Base-by-base conservation (phyloP, 92 coral and sea anemone species). In the Montipora capitata region DNA sequence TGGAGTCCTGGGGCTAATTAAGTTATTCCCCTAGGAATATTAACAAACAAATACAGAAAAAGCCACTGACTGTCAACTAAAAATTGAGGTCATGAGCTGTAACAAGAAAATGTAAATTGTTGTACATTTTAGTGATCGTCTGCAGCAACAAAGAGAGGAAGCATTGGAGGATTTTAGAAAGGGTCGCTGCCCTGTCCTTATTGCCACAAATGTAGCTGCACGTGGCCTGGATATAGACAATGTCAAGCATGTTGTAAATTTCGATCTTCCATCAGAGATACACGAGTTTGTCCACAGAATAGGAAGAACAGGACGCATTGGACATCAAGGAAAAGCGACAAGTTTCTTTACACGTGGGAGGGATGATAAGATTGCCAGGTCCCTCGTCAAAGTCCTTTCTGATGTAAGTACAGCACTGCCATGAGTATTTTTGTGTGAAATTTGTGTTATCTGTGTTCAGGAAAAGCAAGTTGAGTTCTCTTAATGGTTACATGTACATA, bases 131-230 rank as follows among this genome's bases (percentile, higher is more conserved):
- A 96, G 99, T 70, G 99, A 96, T 81, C 98, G 99, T 8, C 72
- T 76, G 14, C 99, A 96, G 76, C 74, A 86, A 76, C 96, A 96
- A 74, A 89, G 99, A 64, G 99, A 96, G 77, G 96, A 92, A 41
- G 99, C 99, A 0, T 87, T 96, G 44, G 87, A 87, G 20, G 99
- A 95, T 71, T 96, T 96, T 96, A 86, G 95, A n/a, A 76, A 39
- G 43, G 99, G 99, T 0, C 89, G 96, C 4, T 94, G 96, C 58
- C 96, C 98, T 0, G 95, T 96, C 1, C 93, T 96, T 12, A 93
- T 96, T 68, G 99, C 99, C 17, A 96, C 99, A 45, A 93, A 95
- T 89, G 99, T 96, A 52, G 99, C 99, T 14, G 98, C 99, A 2
- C 90, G 99, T 74, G 99, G 99, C 9, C 72, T 96, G 70, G 99